Evolutionary conservation across 2,113 vertebrate genomes (phyloP), one percentile per base, ranked within the genome.

Genomic region (Lichenostomus cassidix): DNA sequence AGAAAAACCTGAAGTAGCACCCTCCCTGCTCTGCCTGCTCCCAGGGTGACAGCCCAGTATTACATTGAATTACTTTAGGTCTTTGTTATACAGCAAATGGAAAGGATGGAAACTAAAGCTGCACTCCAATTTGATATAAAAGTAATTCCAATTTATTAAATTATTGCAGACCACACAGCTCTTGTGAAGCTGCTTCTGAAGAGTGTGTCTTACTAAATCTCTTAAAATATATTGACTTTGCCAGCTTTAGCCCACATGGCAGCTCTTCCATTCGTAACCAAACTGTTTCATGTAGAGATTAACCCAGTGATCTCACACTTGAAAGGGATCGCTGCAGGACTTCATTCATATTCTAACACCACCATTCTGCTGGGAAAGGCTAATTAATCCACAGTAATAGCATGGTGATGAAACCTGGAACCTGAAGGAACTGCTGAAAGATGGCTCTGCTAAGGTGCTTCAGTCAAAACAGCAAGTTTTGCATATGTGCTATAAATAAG

Each of bases 231-330:
- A 96, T 97, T 95, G 95, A 97, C 88, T 97, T 97, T 97, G 76
- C 91, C 91, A 98, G 94, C 33, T 56, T 89, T 96, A 90, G 86
- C 88, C 96, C 94, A 94, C 96, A 74, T 80, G 89, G 95, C 89
- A 96, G 80, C 67, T 87, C 93, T 81, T 96, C 94, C 94, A 92
- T 90, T 97, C 92, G 93, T 83, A 97, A 90, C 92, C 90, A 90
- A 93, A 90, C 76, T 83, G 82, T 94, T 97, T 97, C 96, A 97
- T 97, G 94, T 96, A 96, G 84, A 97, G 96, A 98, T 98, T 98
- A 98, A 97, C 95, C 96, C 90, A 90, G 84, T 63, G 95, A 97
- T 97, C 97, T 86, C 79, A 23, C 37, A 96, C 97, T 97, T 98
- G 92, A 97, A 98, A 98, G 91, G 37, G 94, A 97, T 95, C 37